Conservation (phyloP, 2,797 vertebrate species). For the Urophycis tenuis region DNA sequence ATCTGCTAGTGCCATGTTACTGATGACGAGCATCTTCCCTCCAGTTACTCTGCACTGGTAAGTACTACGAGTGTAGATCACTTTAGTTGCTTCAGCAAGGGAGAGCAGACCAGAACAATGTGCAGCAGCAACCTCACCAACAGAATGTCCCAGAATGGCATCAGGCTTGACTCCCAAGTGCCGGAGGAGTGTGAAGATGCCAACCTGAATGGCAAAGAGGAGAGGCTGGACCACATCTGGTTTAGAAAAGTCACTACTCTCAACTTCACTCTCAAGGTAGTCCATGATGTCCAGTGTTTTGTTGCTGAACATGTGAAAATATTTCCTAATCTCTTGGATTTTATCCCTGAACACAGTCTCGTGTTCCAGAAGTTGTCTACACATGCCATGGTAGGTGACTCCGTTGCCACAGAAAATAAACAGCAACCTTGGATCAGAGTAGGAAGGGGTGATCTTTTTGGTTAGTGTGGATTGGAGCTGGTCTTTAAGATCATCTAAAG, state of each 20-base stretch:
- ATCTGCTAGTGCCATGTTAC: conserved; percentile 74
- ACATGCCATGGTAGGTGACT: conserved; percentile 71
- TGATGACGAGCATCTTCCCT: conserved; percentile 80
- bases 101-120: conserved; percentile 80
- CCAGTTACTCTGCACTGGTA: conserved; percentile 71
- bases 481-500: conserved; percentile 65
- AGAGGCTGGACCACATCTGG: conserved; percentile 73
- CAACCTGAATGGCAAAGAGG: conserved; percentile 82
- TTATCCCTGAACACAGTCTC: conserved; percentile 77
- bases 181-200: conserved; percentile 68
- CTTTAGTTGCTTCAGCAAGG: conserved; percentile 78
- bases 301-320: conserved; percentile 55
- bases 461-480: conserved; percentile 47
- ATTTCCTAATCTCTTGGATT: conserved; percentile 62
- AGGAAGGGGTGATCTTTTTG: conserved; percentile 35
- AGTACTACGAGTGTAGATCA: conserved; percentile 74
- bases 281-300: conserved; percentile 60
- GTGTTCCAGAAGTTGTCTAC: conserved; percentile 65
- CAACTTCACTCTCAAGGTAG: conserved; percentile 53
- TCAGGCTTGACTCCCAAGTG: conserved; percentile 76
- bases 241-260: conserved; percentile 57
- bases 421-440: conserved; percentile 63
- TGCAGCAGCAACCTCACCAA: conserved; percentile 81
- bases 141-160: conserved; percentile 73
- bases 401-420: conserved; percentile 85